Conservation (phyloP, 2,113 vertebrate genomes). For the Chaetura pelagica region DNA sequence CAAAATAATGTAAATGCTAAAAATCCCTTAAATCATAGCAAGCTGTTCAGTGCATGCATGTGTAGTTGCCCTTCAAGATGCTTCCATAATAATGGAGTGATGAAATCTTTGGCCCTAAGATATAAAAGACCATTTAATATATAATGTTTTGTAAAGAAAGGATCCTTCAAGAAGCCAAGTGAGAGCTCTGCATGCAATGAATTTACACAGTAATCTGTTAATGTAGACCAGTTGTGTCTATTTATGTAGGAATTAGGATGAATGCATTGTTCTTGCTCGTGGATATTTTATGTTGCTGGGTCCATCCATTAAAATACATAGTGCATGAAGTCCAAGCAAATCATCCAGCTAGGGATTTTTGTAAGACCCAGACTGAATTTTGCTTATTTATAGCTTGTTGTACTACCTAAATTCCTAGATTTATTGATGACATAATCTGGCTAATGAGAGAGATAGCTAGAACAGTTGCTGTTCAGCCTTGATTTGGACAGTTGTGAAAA, state of each 20-base stretch:
- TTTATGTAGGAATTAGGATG: not conserved
- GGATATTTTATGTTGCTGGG: not conserved
- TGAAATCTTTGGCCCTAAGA: not conserved
- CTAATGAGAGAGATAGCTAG: not conserved
- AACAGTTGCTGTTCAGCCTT: not conserved
- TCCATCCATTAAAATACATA: not conserved
- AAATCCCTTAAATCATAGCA: not conserved
- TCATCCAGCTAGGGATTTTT: not conserved
- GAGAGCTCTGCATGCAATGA: not conserved
- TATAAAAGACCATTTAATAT: not conserved
- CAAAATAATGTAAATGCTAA: not conserved
- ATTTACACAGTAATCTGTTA: not conserved
- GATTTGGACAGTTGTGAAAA: not conserved
- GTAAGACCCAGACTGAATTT: not conserved
- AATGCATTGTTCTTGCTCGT: not conserved
- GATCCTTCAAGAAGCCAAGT: not conserved
- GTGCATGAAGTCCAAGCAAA: rapidly evolving
- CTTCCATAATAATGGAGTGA: not conserved
- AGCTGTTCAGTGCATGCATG: not conserved
- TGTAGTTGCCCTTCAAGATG: not conserved
- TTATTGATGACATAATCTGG: not conserved
- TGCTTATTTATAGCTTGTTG: not conserved
- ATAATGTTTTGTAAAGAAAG: not conserved
- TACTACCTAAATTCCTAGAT: not conserved
- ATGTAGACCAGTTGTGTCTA: not conserved